Percentiles rank a stretch among this genome's conserved stretches.
phyloP scores from a whole-genome alignment of 2,797 vertebrate species.

The Phaenicophaeus curvirostris region DNA sequence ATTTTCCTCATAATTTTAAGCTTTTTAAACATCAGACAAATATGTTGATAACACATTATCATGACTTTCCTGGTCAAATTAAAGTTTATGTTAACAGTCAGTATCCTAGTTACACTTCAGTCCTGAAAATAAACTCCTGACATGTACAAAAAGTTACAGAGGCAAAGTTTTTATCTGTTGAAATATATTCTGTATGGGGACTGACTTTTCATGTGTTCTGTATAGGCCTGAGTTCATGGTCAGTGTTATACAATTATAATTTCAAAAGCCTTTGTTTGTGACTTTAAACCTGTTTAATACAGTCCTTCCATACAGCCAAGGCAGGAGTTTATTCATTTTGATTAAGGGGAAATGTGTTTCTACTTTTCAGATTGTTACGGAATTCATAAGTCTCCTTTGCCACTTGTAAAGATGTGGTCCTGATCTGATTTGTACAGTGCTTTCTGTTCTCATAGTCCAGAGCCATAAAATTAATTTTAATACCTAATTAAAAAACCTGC shows the following conservation, averaged over 20 bases:
- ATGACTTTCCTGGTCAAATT: background rate
- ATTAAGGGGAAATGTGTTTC: background rate
- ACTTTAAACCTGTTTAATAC: background rate
- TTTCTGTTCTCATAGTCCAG: background rate
- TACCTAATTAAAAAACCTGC: background rate
- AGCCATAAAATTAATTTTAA: background rate
- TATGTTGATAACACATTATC: background rate
- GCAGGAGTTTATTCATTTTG: background rate
- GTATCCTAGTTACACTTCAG: background rate
- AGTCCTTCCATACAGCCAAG: background rate
- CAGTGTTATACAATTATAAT: background rate
- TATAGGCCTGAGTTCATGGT: background rate
- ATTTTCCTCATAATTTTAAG: background rate
- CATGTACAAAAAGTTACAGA: background rate
- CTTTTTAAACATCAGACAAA: background rate
- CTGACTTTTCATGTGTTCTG: background rate
- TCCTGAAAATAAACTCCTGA: background rate
- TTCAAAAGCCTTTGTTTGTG: background rate
- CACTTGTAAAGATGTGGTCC: background rate
- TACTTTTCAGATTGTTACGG: background rate
- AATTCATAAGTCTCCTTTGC: background rate
- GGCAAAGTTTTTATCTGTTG: background rate
- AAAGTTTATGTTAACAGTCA: background rate
- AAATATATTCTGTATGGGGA: background rate
- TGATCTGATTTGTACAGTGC: background rate